Evolutionary conservation across 2,797 vertebrate genomes (phyloP).

Genomic region (Muscicapa striata): DNA sequence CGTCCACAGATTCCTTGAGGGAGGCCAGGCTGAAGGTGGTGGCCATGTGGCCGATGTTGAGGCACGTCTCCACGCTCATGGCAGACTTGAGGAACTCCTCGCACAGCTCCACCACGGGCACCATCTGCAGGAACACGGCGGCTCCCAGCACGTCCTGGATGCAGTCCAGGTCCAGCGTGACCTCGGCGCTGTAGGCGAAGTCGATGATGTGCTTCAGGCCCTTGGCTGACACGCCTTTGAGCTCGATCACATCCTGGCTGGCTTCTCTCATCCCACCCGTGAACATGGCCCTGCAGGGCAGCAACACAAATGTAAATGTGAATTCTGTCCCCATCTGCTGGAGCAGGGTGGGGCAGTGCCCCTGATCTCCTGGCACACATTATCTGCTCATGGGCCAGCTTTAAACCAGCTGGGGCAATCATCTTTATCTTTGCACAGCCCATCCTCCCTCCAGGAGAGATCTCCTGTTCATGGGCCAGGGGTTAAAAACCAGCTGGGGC

Average conservation of each 20-base stretch:
- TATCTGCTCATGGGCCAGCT: too few species aligned
- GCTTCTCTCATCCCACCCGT: conserved; percentile 96
- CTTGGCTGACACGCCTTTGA: conserved; percentile 91
- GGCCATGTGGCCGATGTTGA: conserved; percentile 98
- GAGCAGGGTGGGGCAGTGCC: too few species aligned
- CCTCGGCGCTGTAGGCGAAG: conserved; percentile 96
- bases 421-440: too few species aligned
- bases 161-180: conserved; percentile 94
- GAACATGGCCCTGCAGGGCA: conserved; percentile 92
- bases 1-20: conserved; percentile 92
- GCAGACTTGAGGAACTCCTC: conserved; percentile 97
- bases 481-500: too few species aligned
- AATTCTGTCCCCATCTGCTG: too few species aligned
- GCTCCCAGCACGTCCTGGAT: conserved; percentile 97
- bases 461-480: too few species aligned
- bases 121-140: conserved; percentile 97
- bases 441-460: too few species aligned
- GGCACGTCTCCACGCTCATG: conserved; percentile 97
- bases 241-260: conserved; percentile 90
- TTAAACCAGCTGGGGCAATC: too few species aligned
- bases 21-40: conserved; percentile 94
- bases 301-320: too few species aligned
- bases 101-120: conserved; percentile 94
- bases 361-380: too few species aligned
- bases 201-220: conserved; percentile 95